Conservation (phyloP, 2,888 invertebrate species). For the Drosophila monieri region DNA sequence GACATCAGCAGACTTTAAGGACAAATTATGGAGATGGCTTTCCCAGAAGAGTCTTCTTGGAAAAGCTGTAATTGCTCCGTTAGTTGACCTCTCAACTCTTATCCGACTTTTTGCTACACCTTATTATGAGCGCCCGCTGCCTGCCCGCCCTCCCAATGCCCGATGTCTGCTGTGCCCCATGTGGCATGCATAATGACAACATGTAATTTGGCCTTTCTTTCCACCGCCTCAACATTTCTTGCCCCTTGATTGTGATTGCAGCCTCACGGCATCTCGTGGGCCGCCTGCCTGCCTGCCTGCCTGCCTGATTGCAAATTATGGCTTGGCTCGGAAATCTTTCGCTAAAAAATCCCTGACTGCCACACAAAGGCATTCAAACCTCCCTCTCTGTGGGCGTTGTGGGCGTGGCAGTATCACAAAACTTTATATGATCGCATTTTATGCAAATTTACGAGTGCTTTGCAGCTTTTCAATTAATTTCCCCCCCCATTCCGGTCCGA, state of each 20-base stretch:
- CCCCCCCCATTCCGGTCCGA: not conserved
- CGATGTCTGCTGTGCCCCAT: not conserved
- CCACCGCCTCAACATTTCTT: constrained; percentile 39
- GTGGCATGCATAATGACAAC: constrained; percentile 66
- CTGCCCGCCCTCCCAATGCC: constrained; percentile 11
- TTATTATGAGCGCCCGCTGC: constrained; percentile 51
- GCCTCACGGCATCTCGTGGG: constrained; percentile 52
- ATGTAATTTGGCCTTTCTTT: constrained; percentile 75
- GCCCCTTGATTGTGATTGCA: constrained; percentile 16
- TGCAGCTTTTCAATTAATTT: constrained; percentile 61
- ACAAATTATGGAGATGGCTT: not conserved
- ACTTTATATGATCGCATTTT: constrained; percentile 53
- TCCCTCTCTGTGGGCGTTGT: no score
- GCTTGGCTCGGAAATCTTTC: constrained; percentile 9
- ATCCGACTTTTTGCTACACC: constrained; percentile 56
- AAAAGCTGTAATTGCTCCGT: not conserved
- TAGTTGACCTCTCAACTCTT: not conserved
- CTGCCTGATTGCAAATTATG: constrained; percentile 74
- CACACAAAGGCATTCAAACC: not conserved
- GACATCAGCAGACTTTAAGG: not conserved
- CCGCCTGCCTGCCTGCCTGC: constrained; percentile 69
- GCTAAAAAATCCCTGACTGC: not conserved
- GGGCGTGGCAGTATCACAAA: constrained; percentile 48
- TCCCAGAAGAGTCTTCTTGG: not conserved
- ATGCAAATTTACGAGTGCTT: constrained; percentile 64